Base-by-base conservation (phyloP, 2,797 vertebrate genomes). In the Eremophila alpestris region DNA sequence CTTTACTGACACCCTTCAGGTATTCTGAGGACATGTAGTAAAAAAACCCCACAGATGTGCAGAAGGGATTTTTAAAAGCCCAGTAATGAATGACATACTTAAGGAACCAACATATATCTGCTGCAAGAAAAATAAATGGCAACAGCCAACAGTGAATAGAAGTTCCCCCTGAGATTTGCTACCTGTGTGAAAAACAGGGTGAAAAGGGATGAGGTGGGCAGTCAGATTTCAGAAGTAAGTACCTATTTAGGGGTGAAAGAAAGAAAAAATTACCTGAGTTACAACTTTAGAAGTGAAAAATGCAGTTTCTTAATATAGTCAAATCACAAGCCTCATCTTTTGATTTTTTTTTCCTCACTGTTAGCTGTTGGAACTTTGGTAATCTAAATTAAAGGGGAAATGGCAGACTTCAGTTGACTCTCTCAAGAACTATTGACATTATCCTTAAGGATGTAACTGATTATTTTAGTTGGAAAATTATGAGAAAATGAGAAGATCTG, bases 21-120 rank as follows among this genome's bases (percentile, higher is more conserved):
- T 75, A 60, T 59, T 58, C 36, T 81, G 60, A 64, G 65, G 81
- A 88, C n/a, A 15, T 29, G 32, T 3, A 7, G 59, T n/a, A 34
- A 68, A 93, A 71, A 70, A 40, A 38, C 34, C 87, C 26, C 40
- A 46, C 4, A 59, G 62, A 65, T 75, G 48, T 88, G 13, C 32
- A 76, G 77, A 73, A 51, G 73, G 78, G 30, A 36, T 65, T 88
- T 93, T 83, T 91, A 21, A 90, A 95, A 95, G 32, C 38, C 49
- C 22, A 29, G 32, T 88, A 82, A 87, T 51, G 81, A 90, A 90
- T 48, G 3, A 8, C 17, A 11, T 55, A 48, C 20, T 58, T 87
- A 71, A 89, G 29, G 43, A 83, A 27, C 36, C 77, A 74, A 60
- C 34, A 81, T 76, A 32, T 83, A 76, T 48, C 74, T 90, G 38